A percentile compares a stretch with the other conserved stretches of the same genome.
Conservation (phyloP, 2,888 invertebrate species). For the Hypercompe scribonia region DNA sequence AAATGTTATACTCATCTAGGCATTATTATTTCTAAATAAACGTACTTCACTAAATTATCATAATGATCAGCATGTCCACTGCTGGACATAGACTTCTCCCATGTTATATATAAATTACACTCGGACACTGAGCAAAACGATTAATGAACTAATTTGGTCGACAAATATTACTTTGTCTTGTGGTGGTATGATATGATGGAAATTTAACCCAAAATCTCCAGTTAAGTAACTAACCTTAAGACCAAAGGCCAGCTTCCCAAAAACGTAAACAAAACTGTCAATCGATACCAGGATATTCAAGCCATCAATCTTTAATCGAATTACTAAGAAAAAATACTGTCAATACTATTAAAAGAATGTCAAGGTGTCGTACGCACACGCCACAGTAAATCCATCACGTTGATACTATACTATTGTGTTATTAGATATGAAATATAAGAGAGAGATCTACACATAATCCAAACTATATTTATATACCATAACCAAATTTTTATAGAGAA, state of each 20-base stretch:
- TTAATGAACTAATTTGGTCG: background rate
- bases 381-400: conserved; percentile 42
- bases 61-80: no score
- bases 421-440: no score
- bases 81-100: no score
- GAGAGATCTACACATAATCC: background rate
- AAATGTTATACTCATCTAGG: no score
- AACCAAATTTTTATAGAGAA: background rate
- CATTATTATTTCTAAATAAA: no score
- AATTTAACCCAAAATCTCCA: background rate
- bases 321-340: conserved; percentile 32
- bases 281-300: conserved; percentile 18
- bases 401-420: conserved; percentile 19
- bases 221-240: background rate
- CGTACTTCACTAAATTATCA: no score
- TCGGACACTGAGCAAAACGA: background rate
- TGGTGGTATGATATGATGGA: background rate
- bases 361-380: conserved; percentile 39
- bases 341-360: conserved; percentile 42
- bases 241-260: background rate
- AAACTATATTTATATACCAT: background rate
- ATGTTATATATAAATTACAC: background rate
- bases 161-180: background rate
- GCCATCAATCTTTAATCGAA: conserved; percentile 45
- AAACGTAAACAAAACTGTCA: background rate